A percentile compares a stretch with the other conserved stretches of the same genome.
Evolutionary conservation across 1,140 invertebrate genomes (phyloP).

Genomic region (Oryzaephilus surinamensis): DNA sequence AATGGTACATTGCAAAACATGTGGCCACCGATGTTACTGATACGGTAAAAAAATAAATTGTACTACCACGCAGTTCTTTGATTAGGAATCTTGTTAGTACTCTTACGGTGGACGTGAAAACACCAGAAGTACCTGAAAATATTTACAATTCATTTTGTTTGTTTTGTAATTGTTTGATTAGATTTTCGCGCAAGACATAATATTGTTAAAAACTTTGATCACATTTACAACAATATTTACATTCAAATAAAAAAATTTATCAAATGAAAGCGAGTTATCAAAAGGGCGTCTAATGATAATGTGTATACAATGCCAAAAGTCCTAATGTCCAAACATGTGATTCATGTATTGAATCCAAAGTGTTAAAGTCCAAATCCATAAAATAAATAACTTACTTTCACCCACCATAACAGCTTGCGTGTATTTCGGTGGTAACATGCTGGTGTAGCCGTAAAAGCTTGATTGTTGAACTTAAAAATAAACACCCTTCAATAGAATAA

Average conservation of each 20-base stretch:
- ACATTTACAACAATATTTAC: neutral
- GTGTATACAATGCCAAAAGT: too few relatives aligned
- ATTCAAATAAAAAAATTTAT: conserved; percentile 3
- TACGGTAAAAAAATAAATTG: conserved; percentile 72
- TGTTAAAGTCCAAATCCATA: too few relatives aligned
- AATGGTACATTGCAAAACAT: conserved; percentile 65
- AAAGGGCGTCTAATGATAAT: too few relatives aligned
- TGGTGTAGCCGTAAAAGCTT: conserved; percentile 88
- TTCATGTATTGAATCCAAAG: too few relatives aligned
- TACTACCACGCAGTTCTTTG: conserved; percentile 63
- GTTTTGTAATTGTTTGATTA: neutral
- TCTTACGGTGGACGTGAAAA: conserved; percentile 72
- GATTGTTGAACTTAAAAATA: conserved; percentile 74
- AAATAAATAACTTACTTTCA: conserved; percentile 69
- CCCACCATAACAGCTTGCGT: conserved; percentile 90
- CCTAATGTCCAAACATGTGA: too few relatives aligned
- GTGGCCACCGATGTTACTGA: conserved; percentile 62
- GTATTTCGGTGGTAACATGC: conserved; percentile 78
- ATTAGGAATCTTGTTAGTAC: conserved; percentile 71
- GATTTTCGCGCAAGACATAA: too few relatives aligned
- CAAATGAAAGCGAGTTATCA: too few relatives aligned
- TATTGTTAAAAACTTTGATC: too few relatives aligned
- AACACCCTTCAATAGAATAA: neutral
- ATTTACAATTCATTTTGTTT: neutral
- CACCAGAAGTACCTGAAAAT: conserved; percentile 69